Evolutionary conservation across 1,140 invertebrate genomes (phyloP).

Genomic region (Melipona quadrifasciata): DNA sequence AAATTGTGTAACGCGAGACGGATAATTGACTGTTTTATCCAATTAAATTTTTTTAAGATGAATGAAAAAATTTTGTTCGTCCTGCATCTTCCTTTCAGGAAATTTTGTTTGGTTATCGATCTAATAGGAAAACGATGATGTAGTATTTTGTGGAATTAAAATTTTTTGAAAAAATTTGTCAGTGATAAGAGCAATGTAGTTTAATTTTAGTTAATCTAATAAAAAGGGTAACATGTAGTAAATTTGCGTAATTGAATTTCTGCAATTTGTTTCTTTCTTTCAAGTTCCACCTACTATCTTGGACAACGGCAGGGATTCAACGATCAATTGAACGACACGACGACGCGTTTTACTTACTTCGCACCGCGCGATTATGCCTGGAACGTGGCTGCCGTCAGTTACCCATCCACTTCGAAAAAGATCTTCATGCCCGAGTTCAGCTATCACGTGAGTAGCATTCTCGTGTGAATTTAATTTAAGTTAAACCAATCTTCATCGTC

Average conservation of each 20-base stretch:
- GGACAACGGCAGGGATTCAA: constrained; percentile 90
- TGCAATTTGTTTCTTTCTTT: constrained; percentile 61
- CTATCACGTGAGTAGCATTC: constrained; percentile 89
- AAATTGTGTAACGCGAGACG: neutral
- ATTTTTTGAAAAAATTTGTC: too few relatives aligned
- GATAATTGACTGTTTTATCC: neutral
- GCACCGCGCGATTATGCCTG: constrained; percentile 94
- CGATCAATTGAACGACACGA: constrained; percentile 88
- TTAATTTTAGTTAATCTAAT: too few relatives aligned
- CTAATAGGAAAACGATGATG: neutral
- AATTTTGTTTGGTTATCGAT: neutral
- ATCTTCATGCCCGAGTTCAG: constrained; percentile 90
- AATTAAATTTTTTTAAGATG: neutral
- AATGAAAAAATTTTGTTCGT: neutral
- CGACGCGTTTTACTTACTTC: constrained; percentile 94
- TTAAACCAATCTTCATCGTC: neutral
- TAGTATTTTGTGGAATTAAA: too few relatives aligned
- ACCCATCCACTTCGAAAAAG: constrained; percentile 91
- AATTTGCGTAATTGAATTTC: neutral
- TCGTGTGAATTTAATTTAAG: neutral
- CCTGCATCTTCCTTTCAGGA: too few relatives aligned
- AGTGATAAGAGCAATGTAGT: too few relatives aligned
- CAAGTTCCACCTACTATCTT: constrained; percentile 88
- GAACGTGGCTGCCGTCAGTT: constrained; percentile 86
- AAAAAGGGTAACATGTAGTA: too few relatives aligned